Evolutionary conservation across 2,888 invertebrate genomes (phyloP).

Genomic region (Hymenopus coronatus): DNA sequence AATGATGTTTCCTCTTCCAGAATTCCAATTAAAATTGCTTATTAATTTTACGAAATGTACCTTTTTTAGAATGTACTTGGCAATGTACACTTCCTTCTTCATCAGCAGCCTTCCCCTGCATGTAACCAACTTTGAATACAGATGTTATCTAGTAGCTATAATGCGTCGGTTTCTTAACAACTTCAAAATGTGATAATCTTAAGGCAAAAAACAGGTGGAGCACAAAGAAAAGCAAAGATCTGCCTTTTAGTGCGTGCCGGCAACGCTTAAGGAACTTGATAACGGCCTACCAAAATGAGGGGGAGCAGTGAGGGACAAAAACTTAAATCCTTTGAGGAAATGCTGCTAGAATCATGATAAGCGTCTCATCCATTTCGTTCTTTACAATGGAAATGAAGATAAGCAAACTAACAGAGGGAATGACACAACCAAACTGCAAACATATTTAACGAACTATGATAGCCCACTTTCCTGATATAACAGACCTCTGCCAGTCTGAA

Average conservation of each 20-base stretch:
- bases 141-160: background rate
- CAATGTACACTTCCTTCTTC: no score
- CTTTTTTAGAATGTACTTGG: no score
- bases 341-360: background rate
- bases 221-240: background rate
- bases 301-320: background rate
- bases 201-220: background rate
- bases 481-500: no score
- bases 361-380: background rate
- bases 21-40: no score
- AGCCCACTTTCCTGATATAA: background rate
- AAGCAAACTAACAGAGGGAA: background rate
- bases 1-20: no score
- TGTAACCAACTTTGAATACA: background rate
- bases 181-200: background rate
- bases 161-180: background rate
- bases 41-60: no score
- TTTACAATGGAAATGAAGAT: background rate
- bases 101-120: no score
- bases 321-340: background rate
- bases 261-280: background rate
- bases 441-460: background rate
- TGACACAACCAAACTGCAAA: background rate
- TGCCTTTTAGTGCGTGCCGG: background rate
- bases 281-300: background rate